Evolutionary conservation across 2,113 vertebrate species (phyloP).

Genomic region (Forbesichthys papilliferus): DNA sequence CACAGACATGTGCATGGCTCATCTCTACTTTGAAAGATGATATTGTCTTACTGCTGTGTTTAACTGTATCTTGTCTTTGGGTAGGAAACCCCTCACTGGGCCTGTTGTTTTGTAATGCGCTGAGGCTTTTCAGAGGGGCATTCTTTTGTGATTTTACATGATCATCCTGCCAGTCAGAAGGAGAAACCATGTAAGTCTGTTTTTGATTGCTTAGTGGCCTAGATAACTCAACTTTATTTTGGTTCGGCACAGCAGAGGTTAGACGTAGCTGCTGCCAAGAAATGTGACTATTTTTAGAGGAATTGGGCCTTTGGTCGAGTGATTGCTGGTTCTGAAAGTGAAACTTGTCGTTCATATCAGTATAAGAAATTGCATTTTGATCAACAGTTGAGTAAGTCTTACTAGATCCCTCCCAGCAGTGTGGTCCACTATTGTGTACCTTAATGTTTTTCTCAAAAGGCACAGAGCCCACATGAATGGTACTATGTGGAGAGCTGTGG

Average conservation of each 20-base stretch:
- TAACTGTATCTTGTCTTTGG: slow-evolving; percentile 76
- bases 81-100: slow-evolving; percentile 72
- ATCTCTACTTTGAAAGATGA: slow-evolving; percentile 77
- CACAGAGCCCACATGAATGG: slow-evolving; percentile 67
- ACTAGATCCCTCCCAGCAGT: slow-evolving; percentile 83
- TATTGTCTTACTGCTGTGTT: slow-evolving; percentile 60
- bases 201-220: slow-evolving; percentile 83
- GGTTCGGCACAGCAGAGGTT: slow-evolving; percentile 69
- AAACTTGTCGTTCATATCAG: slow-evolving; percentile 75
- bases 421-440: slow-evolving; percentile 74
- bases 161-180: slow-evolving; percentile 82
- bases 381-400: slow-evolving; percentile 81
- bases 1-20: slow-evolving; percentile 74
- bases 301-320: slow-evolving; percentile 79
- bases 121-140: slow-evolving; percentile 61
- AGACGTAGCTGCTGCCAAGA: slow-evolving; percentile 86
- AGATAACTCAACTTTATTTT: slow-evolving; percentile 81
- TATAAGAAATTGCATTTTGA: slow-evolving; percentile 77
- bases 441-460: slow-evolving; percentile 81
- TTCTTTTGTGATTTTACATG: slow-evolving; percentile 75
- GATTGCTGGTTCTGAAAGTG: slow-evolving; percentile 82
- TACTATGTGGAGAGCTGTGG: slow-evolving; percentile 65
- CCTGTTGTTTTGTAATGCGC: slow-evolving; percentile 71
- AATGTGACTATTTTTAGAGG: slow-evolving; percentile 79
- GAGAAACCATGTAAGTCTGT: slow-evolving; percentile 77